phyloP scores from a whole-genome alignment of 2,888 invertebrate genomes.

The Oscheius onirici region DNA sequence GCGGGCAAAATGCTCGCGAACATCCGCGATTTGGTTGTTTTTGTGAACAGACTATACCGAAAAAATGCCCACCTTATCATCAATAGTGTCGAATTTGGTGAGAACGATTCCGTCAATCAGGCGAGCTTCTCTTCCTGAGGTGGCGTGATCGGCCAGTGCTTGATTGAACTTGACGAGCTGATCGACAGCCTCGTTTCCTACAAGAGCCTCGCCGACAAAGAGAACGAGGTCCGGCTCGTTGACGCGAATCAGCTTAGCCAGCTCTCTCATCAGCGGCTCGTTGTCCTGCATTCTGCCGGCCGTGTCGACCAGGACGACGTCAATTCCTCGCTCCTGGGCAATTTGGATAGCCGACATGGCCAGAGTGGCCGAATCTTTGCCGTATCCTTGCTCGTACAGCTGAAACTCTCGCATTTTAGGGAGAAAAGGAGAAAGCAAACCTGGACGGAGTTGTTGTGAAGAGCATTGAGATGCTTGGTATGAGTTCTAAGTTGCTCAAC shows the following conservation, averaged over 20 bases:
- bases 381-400: constrained; percentile 96
- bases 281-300: constrained; percentile 99
- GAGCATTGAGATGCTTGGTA: constrained; percentile 87
- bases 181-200: constrained; percentile 99
- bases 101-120: constrained; percentile 98
- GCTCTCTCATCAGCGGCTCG: constrained; percentile 95
- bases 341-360: constrained; percentile 90
- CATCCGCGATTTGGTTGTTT: no score
- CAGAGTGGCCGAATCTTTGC: constrained; percentile 98
- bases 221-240: constrained; percentile 96
- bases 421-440: constrained; percentile 23
- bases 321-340: constrained; percentile 80
- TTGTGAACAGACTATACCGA: no score
- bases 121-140: constrained; percentile 81
- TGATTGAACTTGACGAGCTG: constrained; percentile 96
- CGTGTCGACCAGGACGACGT: constrained; percentile 96
- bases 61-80: constrained; percentile 83
- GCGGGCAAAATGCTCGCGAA: no score
- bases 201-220: constrained; percentile 99
- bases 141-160: constrained; percentile 89
- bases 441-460: constrained; percentile 80
- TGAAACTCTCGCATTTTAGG: no score
- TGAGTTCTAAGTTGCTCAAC: constrained; percentile 98
- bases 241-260: constrained; percentile 95
- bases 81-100: constrained; percentile 99